Percentiles rank a stretch among this genome's conserved stretches.
phyloP scores from a whole-genome alignment of 2,888 invertebrate genomes.

The Eulithis prunata region DNA sequence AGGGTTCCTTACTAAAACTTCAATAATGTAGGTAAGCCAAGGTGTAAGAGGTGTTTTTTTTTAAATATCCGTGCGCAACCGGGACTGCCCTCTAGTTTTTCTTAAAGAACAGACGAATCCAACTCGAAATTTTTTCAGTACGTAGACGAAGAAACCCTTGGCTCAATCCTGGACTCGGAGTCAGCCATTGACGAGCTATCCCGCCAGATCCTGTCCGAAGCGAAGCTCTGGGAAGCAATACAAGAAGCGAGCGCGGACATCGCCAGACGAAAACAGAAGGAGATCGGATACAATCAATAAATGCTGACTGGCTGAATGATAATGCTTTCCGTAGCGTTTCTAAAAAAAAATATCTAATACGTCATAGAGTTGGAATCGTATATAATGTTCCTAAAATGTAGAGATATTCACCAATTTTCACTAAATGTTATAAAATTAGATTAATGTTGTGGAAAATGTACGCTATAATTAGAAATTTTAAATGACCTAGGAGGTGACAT shows the following conservation, averaged over 20 bases:
- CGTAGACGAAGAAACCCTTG: constrained; percentile 85
- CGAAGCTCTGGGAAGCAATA: constrained; percentile 91
- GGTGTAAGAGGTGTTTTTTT: too few relatives aligned
- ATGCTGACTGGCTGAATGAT: constrained; percentile 43
- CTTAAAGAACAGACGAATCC: too few relatives aligned
- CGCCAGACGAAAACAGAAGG: constrained; percentile 85
- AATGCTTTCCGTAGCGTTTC: constrained; percentile 51
- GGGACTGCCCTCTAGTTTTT: too few relatives aligned
- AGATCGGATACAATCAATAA: constrained; percentile 55
- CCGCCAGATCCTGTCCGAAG: constrained; percentile 91
- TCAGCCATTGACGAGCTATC: constrained; percentile 90
- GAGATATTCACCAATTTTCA: not conserved
- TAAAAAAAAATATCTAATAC: constrained; percentile 6
- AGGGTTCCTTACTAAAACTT: too few relatives aligned
- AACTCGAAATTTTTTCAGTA: constrained; percentile 51
- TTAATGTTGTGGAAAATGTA: constrained; percentile 30
- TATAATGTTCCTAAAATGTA: constrained; percentile 20
- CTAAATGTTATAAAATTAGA: constrained; percentile 21
- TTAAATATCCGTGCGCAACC: too few relatives aligned
- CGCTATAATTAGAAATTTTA: constrained; percentile 35
- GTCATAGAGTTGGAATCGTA: constrained; percentile 2
- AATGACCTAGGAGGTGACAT: constrained; percentile 68
- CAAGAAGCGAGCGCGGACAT: constrained; percentile 91
- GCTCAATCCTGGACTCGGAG: constrained; percentile 87
- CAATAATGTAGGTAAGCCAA: too few relatives aligned